phyloP scores from a whole-genome alignment of 2,797 vertebrate species.

The Trichosurus vulpecula region DNA sequence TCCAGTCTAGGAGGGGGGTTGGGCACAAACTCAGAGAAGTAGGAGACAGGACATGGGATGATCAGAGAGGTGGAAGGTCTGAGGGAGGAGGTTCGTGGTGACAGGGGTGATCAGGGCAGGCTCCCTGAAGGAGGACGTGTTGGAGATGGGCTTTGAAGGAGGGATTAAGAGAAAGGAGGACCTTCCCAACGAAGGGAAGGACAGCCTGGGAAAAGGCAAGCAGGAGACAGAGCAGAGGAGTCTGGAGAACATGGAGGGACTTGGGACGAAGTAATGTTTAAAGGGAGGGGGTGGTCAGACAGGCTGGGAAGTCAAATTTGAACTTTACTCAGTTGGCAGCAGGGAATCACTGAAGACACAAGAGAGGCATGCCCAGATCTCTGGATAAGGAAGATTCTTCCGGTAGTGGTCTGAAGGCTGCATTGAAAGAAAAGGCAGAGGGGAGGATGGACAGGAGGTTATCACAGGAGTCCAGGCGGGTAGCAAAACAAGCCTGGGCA shows the following conservation, averaged over 20 bases:
- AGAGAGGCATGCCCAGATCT: background rate
- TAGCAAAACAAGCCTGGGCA: background rate
- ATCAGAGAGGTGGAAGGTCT: background rate
- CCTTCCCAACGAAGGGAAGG: background rate
- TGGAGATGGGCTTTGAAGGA: background rate
- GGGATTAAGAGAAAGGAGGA: background rate
- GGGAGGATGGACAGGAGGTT: background rate
- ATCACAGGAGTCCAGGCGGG: background rate
- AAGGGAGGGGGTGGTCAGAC: background rate
- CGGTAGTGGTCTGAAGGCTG: background rate
- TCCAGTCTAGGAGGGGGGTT: background rate
- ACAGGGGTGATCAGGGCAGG: background rate
- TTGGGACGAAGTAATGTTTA: background rate
- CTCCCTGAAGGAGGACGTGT: background rate
- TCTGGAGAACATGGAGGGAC: background rate
- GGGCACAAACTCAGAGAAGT: background rate
- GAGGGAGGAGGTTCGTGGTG: background rate
- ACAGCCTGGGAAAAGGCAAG: background rate
- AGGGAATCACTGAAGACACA: background rate
- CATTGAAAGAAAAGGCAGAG: background rate
- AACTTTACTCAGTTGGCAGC: background rate
- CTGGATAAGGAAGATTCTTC: background rate
- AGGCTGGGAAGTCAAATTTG: background rate
- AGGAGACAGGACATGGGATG: background rate
- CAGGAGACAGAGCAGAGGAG: background rate